Percentiles rank a stretch among this genome's conserved stretches.
phyloP scores from a whole-genome alignment of 2,888 invertebrate species.

The Carpatolechia fugitivella region DNA sequence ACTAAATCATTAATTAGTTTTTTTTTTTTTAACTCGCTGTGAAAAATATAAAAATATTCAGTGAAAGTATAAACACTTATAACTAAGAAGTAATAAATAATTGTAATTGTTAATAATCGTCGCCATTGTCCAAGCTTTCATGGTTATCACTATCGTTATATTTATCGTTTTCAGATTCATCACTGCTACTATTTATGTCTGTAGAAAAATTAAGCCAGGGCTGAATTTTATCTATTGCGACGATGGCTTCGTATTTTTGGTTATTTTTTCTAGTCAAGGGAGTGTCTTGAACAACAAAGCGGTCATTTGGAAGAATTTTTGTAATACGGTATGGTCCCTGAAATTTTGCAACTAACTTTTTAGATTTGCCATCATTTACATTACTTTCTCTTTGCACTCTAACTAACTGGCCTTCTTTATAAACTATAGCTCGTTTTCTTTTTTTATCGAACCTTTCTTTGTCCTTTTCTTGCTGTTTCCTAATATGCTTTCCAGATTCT shows the following conservation, averaged over 20 bases:
- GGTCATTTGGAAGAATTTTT: too few species aligned
- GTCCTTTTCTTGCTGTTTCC: conserved; percentile 8
- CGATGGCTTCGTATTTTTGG: conserved; percentile 4
- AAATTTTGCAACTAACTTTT: conserved; percentile 13
- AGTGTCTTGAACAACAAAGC: conserved; percentile 13
- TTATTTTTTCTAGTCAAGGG: conserved; percentile 6
- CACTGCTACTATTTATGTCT: neutral
- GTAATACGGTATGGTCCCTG: conserved; percentile 16
- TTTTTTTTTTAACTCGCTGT: too few species aligned
- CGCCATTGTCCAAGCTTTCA: neutral
- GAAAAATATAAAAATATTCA: too few species aligned
- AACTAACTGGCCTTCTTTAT: conserved; percentile 7
- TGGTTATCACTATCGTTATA: neutral
- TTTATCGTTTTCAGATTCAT: too few species aligned
- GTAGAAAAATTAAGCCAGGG: conserved; percentile 8
- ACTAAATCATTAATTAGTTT: too few species aligned
- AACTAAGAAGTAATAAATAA: neutral
- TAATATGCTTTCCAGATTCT: conserved; percentile 2
- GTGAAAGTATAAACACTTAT: too few species aligned
- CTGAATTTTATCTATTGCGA: conserved; percentile 14
- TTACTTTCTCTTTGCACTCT: neutral
- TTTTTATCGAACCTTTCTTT: neutral
- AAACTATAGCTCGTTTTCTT: neutral
- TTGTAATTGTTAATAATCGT: neutral
- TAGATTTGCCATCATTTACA: conserved; percentile 7